A percentile compares a stretch with the other conserved stretches of the same genome.
phyloP scores from a whole-genome alignment of 64 coral and sea anemone species.

The Stylophora pistillata region DNA sequence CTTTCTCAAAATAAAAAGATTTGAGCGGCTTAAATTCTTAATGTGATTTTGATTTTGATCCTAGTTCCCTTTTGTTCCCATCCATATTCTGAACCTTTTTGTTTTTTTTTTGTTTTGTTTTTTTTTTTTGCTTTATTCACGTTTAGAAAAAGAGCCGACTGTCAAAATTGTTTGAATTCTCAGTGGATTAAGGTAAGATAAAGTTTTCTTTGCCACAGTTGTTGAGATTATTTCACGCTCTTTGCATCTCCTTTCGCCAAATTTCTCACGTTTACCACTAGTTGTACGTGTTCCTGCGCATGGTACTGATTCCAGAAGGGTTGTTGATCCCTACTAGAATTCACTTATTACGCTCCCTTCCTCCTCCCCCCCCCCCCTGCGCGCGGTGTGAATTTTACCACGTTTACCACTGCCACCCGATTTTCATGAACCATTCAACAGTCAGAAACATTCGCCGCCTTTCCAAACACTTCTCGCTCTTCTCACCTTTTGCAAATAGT shows the following conservation, averaged over 20 bases:
- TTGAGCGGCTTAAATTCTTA: too few species aligned
- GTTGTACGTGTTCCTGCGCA: too few species aligned
- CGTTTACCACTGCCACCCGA: too few species aligned
- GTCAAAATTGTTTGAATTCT: slow-evolving; percentile 79
- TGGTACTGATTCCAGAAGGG: too few species aligned
- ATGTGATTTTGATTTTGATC: neutral
- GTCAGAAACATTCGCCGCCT: too few species aligned
- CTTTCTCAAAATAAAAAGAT: neutral
- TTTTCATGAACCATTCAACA: too few species aligned
- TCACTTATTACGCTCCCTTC: too few species aligned
- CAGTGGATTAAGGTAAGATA: slow-evolving; percentile 82
- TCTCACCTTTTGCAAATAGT: too few species aligned
- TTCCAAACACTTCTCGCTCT: too few species aligned
- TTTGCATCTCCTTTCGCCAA: too few species aligned
- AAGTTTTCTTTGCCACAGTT: neutral
- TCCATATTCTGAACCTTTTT: neutral
- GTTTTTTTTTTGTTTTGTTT: neutral
- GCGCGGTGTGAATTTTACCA: neutral
- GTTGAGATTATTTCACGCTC: neutral
- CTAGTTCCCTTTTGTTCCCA: neutral
- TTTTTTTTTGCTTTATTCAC: neutral
- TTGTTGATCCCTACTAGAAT: too few species aligned
- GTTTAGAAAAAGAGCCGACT: slow-evolving; percentile 76
- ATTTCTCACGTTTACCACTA: too few species aligned
- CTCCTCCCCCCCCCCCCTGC: neutral